Evolutionary conservation across 2,113 vertebrate species (phyloP), one percentile per base, ranked within the genome.

Genomic region (Aspidoscelis tigris): DNA sequence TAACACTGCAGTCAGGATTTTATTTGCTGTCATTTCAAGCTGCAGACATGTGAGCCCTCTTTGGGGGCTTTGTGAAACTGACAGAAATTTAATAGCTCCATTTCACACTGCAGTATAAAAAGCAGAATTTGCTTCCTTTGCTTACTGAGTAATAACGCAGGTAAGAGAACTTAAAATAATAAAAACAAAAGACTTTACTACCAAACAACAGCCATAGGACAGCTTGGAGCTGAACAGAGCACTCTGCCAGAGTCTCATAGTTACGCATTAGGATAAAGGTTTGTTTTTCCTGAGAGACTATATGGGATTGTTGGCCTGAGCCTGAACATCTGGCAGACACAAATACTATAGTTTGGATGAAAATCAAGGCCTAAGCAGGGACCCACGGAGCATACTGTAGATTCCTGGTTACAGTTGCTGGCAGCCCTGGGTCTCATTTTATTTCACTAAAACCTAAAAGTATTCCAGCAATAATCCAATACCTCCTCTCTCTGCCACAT

Each of bases 291-390:
- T 84, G 33, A 76, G 81, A 81, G 73, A 55, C 43, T 88, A 68
- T 84, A 87, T 89, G 53, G 78, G 44, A 88, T 86, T 89, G 80
- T 75, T 90, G 89, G 83, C 83, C 71, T 41, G 85, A 78, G 18
- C 58, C 78, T 80, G 83, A 86, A 81, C 90, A 87, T 39, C 91
- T 86, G 90, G 80, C 86, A 88, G 74, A 47, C 80, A 76, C 47
- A 89, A 87, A 89, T 75, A 83, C 88, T 86, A 1, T 81, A 88
- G 78, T 82, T 81, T 93, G 88, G 89, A 91, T 84, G 81, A 87
- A 81, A 84, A 81, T 83, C 91, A 93, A 89, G 90, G 88, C 82
- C 92, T 87, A 87, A 91, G 86, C 83, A 94, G 90, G 88, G 88
- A 80, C 69, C 85, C 33, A 55, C 76, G 86, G 44, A 89, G 43